Conservation (phyloP, 2,797 vertebrate species). For the Hydrolagus colliei region DNA sequence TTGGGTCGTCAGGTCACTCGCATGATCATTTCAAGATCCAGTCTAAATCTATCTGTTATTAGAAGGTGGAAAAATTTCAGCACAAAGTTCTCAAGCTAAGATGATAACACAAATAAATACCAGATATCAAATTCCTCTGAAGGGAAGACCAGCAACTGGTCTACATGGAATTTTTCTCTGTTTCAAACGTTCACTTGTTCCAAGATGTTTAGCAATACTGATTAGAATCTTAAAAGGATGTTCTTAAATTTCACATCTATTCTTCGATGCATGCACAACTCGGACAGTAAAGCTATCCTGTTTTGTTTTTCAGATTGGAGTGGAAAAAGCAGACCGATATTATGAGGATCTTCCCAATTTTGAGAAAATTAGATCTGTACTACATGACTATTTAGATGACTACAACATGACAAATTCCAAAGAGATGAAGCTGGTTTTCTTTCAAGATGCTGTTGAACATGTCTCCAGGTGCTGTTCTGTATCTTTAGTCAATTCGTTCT, state of each 20-base stretch:
- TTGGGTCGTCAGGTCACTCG: no score
- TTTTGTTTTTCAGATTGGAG: conserved; percentile 50
- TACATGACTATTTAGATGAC: conserved; percentile 76
- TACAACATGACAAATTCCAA: conserved; percentile 72
- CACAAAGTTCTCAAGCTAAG: no score
- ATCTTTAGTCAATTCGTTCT: neutral
- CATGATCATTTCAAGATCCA: no score
- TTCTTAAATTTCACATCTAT: neutral
- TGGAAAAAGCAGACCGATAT: conserved; percentile 57
- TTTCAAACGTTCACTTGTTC: no score
- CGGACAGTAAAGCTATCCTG: neutral
- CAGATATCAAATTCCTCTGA: no score
- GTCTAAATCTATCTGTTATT: no score
- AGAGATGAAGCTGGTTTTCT: conserved; percentile 76
- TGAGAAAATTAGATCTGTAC: conserved; percentile 60
- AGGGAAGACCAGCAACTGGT: no score
- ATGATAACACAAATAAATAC: no score
- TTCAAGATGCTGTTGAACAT: conserved; percentile 78
- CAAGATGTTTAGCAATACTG: no score
- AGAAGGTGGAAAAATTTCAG: no score
- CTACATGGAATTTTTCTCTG: no score
- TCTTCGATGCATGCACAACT: neutral
- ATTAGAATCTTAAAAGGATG: no score
- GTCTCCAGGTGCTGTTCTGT: conserved; percentile 64
- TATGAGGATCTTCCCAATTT: conserved; percentile 70